Base-by-base conservation (phyloP, 2,888 invertebrate genomes). In the Shargacucullia verbasci region DNA sequence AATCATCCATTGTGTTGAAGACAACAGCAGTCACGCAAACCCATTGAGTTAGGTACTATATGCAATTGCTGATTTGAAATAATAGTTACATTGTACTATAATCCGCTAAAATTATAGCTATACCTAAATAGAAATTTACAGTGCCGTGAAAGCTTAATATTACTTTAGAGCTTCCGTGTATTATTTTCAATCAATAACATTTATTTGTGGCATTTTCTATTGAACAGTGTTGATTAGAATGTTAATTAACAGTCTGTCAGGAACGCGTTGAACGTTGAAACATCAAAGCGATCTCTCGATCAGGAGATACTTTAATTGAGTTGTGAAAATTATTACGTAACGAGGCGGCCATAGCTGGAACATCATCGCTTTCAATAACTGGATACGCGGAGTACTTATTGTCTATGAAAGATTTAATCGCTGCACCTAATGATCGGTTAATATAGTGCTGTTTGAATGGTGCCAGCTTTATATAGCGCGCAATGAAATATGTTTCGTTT, bases 11-110 rank as follows among this genome's bases (percentile, higher is more conserved):
- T 86, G 80, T 83, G 71, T 69, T 43, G 65, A 61, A 70, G 73
- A 80, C 74, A 75, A 74, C 73, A 71, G 56, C 55, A 75, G 82
- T 80, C 85, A 85, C 83, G 84, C 84, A 66, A 83, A 64, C 61
- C 73, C 60, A 71, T 59, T 58, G 43, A 72, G 61, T 65, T 73
- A 71, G 70, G 66, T 45, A 39, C 39, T 25, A 52, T 37, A 63
- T 54, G 37, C 41, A 39, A 4, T n/a, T 9, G 11, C 27, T 34
- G n/a, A 20, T 20, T 20, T 20, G 2, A 20, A 20, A 20, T 3
- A 20, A 4, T 20, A 20, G 20, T 20, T 20, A 20, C 35, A 29
- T 12, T 33, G 27, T 9, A 31, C 41, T 34, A 13, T 39, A 47
- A 37, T 29, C 12, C 13, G 13, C 27, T 39, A 0, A 33, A 54